Evolutionary conservation across 2,113 vertebrate genomes (phyloP), one percentile per base, ranked within the genome.

Genomic region (Esox niger): DNA sequence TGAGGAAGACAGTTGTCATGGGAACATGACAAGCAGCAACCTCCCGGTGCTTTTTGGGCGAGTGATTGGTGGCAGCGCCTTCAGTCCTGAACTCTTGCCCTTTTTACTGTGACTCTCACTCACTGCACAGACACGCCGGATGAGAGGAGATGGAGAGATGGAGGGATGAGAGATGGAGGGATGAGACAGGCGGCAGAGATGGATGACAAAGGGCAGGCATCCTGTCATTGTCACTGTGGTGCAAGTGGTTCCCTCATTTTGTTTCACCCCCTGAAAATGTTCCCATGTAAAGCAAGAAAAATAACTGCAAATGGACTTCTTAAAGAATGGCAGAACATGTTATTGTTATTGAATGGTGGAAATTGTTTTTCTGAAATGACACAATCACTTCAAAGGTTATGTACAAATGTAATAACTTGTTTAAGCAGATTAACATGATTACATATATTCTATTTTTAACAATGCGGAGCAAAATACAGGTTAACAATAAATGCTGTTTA

Each of bases 21-120:
- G 76, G 58, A 82, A 75, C 79, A 27, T 74, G 75, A 52, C 68
- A 38, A 71, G 71, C 73, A 76, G 79, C 67, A 71, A 69, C 73
- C 78, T 68, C 69, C 71, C 78, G 66, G 4, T 59, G 69, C 17
- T 47, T 43, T 60, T 15, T 11, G 8, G 26, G 2, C 33, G 54
- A 71, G 27, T 66, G 74, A 75, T 66, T 66, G 67, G 63, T 63
- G 74, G 64, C 26, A 0, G 26, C 21, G 66, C 38, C 56, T 62
- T 38, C 2, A 2, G 74, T 54, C 70, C 52, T 74, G 62, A 79
- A 77, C 79, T 79, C 35, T 62, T 60, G 73, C 35, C 74, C 76
- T 79, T 63, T 73, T 57, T 23, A 21, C 43, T 2, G 2, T 46
- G 47, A 61, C 75, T 81, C 59, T 67, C 33, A 46, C 29, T 66